These are phyloP conservation scores for Mesochorus sp. DNA, from an alignment of 2,888 invertebrate species.

Conservation along the genomic window DNA sequence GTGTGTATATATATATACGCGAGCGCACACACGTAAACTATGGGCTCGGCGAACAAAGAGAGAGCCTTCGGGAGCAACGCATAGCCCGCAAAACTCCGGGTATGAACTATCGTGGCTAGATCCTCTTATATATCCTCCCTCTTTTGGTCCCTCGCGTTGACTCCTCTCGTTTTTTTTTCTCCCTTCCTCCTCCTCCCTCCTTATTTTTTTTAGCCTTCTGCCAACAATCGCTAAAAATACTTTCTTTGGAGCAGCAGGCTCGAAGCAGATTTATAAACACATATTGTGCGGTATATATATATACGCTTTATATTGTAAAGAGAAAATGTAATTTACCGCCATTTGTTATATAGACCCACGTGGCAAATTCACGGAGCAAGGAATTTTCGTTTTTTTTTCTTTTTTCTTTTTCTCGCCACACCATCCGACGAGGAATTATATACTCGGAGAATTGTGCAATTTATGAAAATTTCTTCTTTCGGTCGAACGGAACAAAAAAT, in stretches of 20 bases:
- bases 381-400: not conserved
- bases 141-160: not conserved
- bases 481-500: not conserved
- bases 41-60: constrained; percentile 41
- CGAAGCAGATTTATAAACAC: not conserved
- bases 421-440: constrained; percentile 13
- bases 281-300: not conserved
- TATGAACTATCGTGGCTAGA: constrained; percentile 27
- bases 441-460: constrained; percentile 19
- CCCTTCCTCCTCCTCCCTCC: not conserved
- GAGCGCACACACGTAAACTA: not conserved
- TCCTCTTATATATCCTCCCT: constrained; percentile 1
- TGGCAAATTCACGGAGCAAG: not conserved
- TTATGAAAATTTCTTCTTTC: constrained; percentile 43
- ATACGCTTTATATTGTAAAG: not conserved
- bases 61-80: not conserved
- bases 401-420: not conserved
- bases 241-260: not conserved
- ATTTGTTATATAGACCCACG: no score
- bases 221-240: constrained; percentile 49
- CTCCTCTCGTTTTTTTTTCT: not conserved
- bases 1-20: not conserved
- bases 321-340: not conserved
- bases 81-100: not conserved
- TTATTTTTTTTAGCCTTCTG: no score